Evolutionary conservation across 2,797 vertebrate species (phyloP).

Genomic region (Gymnothorax javanicus): DNA sequence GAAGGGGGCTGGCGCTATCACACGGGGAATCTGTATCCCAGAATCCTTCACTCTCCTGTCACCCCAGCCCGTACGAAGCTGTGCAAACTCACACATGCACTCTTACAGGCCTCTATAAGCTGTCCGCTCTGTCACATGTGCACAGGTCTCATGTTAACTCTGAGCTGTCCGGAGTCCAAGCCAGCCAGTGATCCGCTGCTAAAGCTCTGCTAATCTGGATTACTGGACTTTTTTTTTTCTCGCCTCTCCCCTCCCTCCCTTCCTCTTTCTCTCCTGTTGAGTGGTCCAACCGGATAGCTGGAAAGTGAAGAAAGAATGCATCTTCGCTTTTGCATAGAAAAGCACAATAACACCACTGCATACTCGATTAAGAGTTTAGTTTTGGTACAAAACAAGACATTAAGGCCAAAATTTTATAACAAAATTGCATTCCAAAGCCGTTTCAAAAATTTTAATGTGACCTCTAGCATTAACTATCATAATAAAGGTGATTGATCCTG

Average conservation of each 20-base stretch:
- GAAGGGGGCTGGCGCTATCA: conserved; percentile 74
- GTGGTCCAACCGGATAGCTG: conserved; percentile 9
- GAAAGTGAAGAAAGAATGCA: neutral
- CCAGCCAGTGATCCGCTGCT: neutral
- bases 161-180: neutral
- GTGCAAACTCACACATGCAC: conserved; percentile 1
- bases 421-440: neutral
- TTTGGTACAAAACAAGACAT: neutral
- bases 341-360: conserved; percentile 2
- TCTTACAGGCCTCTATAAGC: neutral
- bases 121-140: neutral
- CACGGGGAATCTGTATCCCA: conserved; percentile 68
- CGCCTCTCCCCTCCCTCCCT: neutral
- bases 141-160: conserved; percentile 10
- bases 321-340: neutral
- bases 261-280: neutral
- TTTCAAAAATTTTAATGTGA: conserved; percentile 20
- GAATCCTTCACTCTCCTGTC: conserved; percentile 50
- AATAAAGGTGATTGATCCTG: conserved; percentile 8
- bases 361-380: conserved; percentile 13
- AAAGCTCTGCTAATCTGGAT: conserved; percentile 2
- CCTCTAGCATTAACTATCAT: conserved; percentile 17
- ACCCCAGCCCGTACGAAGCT: conserved; percentile 50
- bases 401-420: neutral
- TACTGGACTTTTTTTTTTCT: neutral